Evolutionary conservation across 2,888 invertebrate genomes (phyloP), one percentile per base, ranked within the genome.

Genomic region (Lottia scabra): DNA sequence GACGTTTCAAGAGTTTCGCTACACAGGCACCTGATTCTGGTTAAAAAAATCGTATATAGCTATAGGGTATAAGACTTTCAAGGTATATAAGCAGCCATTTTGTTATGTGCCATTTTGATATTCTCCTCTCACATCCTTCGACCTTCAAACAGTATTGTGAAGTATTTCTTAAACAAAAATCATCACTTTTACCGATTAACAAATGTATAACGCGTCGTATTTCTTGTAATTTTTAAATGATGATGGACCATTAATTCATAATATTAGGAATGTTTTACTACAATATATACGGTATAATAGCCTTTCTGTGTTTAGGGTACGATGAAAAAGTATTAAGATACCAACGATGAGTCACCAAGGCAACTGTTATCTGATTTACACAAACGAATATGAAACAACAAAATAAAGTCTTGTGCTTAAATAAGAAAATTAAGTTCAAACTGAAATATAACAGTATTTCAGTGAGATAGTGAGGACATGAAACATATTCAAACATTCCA

Each of bases 261-360:
- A n/a, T n/a, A 56, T 4, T 56, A 19, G n/a, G 16, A 64, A 27
- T 23, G 16, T 16, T 23, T 13, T 23, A 67, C 1, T 26, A 68
- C 62, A 89, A 80, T n/a, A 90, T 6, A 74, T 79, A 90, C 43
- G 97, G 97, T 83, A 96, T 91, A 23, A 96, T 89, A 19, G 95
- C 94, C 86, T 91, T 93, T 79, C 96, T 92, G 13, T 92, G 87
- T 77, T 91, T 91, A 0, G 97, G 96, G 88, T 96, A 96, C 76
- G 94, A 92, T 76, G 93, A 92, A 84, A 96, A 97, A 45, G 92
- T 93, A 23, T 86, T 75, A 43, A 81, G 91, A 89, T 96, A 96
- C 96, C 96, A 96, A 87, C 93, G 91, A 87, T 97, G 96, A 64
- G 83, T 93, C 91, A 95, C 90, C 74, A 94, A 89, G 16, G 94